Base-by-base conservation (phyloP, 2,797 vertebrate species). In the Alcedo quadribrachys region DNA sequence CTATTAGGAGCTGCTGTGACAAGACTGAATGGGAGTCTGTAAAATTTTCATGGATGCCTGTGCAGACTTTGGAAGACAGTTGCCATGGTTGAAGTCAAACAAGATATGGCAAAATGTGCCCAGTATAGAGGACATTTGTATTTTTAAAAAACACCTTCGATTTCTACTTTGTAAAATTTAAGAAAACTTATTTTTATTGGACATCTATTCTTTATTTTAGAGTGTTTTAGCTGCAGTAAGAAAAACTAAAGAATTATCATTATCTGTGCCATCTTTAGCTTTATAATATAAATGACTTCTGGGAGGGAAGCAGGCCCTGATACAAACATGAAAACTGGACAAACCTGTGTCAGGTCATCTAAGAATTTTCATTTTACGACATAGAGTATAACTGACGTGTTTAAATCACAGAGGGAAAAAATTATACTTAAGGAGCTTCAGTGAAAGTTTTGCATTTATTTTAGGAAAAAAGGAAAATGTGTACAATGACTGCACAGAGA, bases 401-500 rank as follows among this genome's bases (percentile, higher is more conserved):
- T 81, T 87, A 76, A 91, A 84, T 60, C 55, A 78, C 15, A 78
- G 62, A 71, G 32, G 40, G 40, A 46, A 85, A 40, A 84, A 81
- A 73, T 10, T 14, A 1, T 21, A 87, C 22, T 65, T 68, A 62
- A 76, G 90, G 69, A 76, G 20, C 76, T 83, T 81, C 51, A 50
- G 25, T 70, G 55, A 57, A 89, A 89, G 45, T 69, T 92, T 73
- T 53, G 25, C 75, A 90, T 90, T 93, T 83, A 75, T 85, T 91
- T 54, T 89, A 89, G 71, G 70, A 48, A 93, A 87, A 93, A 84
- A 40, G 13, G 35, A 45, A 92, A 92, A 63, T 60, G 51, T 73
- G 62, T 77, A 93, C 58, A 89, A 57, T 67, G 76, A 75, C 69
- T 80, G 54, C 45, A 25, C 6, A 55, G 75, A 87, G 35, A 53